Evolutionary conservation across 1,140 invertebrate species (phyloP), one percentile per base, ranked within the genome.

Genomic region (Pachypeltis micranthus): DNA sequence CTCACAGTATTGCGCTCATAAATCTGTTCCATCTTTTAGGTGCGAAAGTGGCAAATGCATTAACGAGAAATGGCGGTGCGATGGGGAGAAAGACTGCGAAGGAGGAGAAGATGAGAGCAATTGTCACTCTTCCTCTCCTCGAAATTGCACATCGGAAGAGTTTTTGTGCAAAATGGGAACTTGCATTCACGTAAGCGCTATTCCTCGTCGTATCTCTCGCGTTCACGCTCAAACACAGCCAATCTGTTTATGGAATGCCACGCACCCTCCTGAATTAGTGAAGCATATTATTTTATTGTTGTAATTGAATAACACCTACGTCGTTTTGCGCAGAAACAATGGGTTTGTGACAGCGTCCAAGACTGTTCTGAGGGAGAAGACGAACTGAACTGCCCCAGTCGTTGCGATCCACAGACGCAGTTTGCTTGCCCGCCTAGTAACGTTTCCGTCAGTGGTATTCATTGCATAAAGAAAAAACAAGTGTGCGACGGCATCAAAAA

Each of bases 281-380:
- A n/a, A n/a, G n/a, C n/a, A n/a, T n/a, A n/a, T n/a, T n/a, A n/a
- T n/a, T n/a, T n/a, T n/a, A n/a, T n/a, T n/a, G n/a, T n/a, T n/a
- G n/a, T n/a, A n/a, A 12, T 44, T 16, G 51, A 55, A 10, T 23
- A 55, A 55, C 10, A 21, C 12, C 84, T 81, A 81, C n/a, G n/a
- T n/a, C n/a, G n/a, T n/a, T n/a, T n/a, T n/a, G 75, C 93, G 67
- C 87, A 90, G 14, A 75, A 78, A 59, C 76, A 80, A 1, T 93
- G 90, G 90, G 80, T 88, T 0, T 95, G 91, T 72, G 91, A 95
- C 72, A 89, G 88, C 4, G 82, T 85, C 24, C 80, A 85, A 0
- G 93, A 95, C 70, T 96, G 92, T 72, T 78, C 80, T 0, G 83
- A 88, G 57, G 84, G 85, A 1, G 90, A 91, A 69, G 92, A 95